Evolutionary conservation across 1,140 invertebrate species (phyloP).

Genomic region (Drosophila takahashii): DNA sequence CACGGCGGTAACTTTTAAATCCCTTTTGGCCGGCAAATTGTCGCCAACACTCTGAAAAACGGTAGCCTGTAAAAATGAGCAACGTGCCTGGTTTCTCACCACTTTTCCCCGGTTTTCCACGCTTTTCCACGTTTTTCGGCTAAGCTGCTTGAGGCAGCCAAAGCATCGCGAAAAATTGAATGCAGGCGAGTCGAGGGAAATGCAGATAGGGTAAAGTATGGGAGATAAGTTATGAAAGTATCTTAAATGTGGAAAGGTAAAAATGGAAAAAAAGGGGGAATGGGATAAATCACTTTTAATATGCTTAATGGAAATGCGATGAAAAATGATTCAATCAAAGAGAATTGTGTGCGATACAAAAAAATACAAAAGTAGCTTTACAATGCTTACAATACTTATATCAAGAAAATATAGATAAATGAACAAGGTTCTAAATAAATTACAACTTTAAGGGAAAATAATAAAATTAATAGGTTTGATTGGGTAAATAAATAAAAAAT

Average conservation of each 20-base stretch:
- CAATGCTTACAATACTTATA: neutral
- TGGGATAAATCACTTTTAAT: slow-evolving; percentile 31
- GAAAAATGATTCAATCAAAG: slow-evolving; percentile 16
- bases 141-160: slow-evolving; percentile 10
- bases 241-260: slow-evolving; percentile 18
- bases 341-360: neutral
- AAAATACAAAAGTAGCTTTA: neutral
- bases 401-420: neutral
- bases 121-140: slow-evolving; percentile 20
- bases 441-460: too few species aligned
- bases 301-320: slow-evolving; percentile 27
- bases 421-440: too few species aligned
- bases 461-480: too few species aligned
- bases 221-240: slow-evolving; percentile 39
- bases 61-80: slow-evolving; percentile 11
- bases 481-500: too few species aligned
- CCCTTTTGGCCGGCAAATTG: slow-evolving; percentile 74
- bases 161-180: slow-evolving; percentile 1
- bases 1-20: slow-evolving; percentile 71
- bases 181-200: neutral
- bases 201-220: neutral
- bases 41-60: slow-evolving; percentile 42
- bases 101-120: neutral
- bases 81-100: slow-evolving; percentile 14
- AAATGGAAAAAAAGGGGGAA: neutral